Base-by-base conservation (phyloP, 1,140 invertebrate genomes). In the Trichomalopsis sarcophagae region DNA sequence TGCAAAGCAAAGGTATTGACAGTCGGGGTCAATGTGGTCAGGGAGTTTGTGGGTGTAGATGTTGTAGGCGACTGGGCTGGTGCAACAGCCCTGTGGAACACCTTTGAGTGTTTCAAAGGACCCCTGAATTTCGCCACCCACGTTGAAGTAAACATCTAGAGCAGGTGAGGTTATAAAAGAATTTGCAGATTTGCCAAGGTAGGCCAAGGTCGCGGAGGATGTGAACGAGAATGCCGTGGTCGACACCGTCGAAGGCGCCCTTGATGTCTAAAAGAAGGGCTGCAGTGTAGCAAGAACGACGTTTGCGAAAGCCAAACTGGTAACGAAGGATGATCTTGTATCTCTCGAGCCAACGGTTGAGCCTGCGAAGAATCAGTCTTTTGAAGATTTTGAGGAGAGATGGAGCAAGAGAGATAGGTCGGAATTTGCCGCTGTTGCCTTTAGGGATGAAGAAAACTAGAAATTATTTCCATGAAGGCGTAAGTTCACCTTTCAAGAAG, bases 331-430 rank as follows among this genome's bases (percentile, higher is more conserved):
- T 73, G 0, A 40, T 78, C 81, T 87, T 76, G 27, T 27, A 27
- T 27, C 27, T 27, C 27, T 27, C 27, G 27, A 27, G 27, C 27
- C 27, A 27, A 0, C 27, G 1, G 27, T 27, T 27, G 27, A 27
- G 27, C 27, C 27, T 27, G 27, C 27, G 27, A 27, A 27, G 27
- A 27, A 27, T 27, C 27, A 27, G 1, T 1, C 27, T 27, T 27
- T 88, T 79, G 27, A 87, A 81, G 1, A 87, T 2, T 50, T 89
- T 87, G 1, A 86, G 77, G 1, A 87, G 3, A 11, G 82, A 86
- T n/a, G 82, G 85, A 2, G 87, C 82, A 11, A 88, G 44, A 10
- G 87, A 77, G 14, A 89, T 89, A 40, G 88, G n/a, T 27, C 27
- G 27, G 27, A 82, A 86, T 82, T 89, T 88, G 6, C 55, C 81